A percentile compares a stretch with the other conserved stretches of the same genome.
Evolutionary conservation across 92 coral and sea anemone species (phyloP).

Genomic region (Paramuricea clavata): DNA sequence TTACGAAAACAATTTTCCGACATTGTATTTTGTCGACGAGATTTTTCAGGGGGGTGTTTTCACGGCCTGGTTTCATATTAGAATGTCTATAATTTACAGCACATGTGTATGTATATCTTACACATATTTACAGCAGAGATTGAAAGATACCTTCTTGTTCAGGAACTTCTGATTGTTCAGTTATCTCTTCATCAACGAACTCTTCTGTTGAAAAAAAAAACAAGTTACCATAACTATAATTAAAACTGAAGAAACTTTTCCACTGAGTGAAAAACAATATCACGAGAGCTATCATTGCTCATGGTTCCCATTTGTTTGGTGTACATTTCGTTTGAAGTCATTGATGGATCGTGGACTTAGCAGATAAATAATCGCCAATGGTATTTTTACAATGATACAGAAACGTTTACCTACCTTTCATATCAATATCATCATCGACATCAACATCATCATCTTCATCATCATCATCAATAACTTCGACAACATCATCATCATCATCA

Average conservation of each 20-base stretch:
- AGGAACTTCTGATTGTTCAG: conserved; percentile 12
- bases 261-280: not conserved
- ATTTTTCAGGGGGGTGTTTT: too few species aligned
- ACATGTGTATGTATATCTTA: too few species aligned
- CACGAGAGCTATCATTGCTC: too few species aligned
- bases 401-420: conserved; percentile 24
- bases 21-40: too few species aligned
- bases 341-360: too few species aligned
- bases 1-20: too few species aligned
- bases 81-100: too few species aligned
- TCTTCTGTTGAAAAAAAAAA: conserved; percentile 5
- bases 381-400: too few species aligned
- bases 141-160: conserved; percentile 10
- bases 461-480: conserved; percentile 56
- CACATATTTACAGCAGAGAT: too few species aligned
- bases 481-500: conserved; percentile 57
- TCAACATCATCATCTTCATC: conserved; percentile 49
- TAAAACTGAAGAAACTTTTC: not conserved
- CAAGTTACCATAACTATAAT: not conserved
- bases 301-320: not conserved
- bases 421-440: conserved; percentile 22
- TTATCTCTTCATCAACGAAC: not conserved
- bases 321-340: conserved; percentile 42
- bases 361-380: too few species aligned
- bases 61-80: too few species aligned